Percentiles rank a stretch among this genome's conserved stretches.
These are phyloP conservation scores for Dasysyrphus tricinctus DNA, from an alignment of 2,888 invertebrate genomes.

Conservation along the genomic window DNA sequence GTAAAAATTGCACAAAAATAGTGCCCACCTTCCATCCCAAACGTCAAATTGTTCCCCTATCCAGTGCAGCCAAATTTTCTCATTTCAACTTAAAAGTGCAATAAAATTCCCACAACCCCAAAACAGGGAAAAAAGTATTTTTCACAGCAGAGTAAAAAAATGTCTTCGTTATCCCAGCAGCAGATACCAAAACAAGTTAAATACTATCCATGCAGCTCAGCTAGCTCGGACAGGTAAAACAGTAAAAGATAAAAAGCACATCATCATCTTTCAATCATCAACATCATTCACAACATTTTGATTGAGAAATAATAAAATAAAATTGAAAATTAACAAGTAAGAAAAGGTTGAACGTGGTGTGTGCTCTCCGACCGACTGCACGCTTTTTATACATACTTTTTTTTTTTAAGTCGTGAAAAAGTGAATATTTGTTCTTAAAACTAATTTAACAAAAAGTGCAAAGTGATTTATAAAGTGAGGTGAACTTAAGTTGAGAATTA, in stretches of 20 bases:
- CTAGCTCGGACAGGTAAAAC: slow-evolving; percentile 94
- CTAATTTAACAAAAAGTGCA: slow-evolving; percentile 2
- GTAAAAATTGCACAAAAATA: background rate
- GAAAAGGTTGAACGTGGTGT: slow-evolving; percentile 25
- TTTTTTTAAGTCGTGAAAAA: slow-evolving; percentile 16
- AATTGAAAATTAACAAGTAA: slow-evolving; percentile 12
- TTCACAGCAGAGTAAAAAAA: slow-evolving; percentile 48
- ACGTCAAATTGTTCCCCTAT: slow-evolving; percentile 19
- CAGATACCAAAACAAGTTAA: slow-evolving; percentile 84
- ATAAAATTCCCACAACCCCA: slow-evolving; percentile 13
- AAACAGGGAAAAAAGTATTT: slow-evolving; percentile 30
- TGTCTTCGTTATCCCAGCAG: slow-evolving; percentile 77
- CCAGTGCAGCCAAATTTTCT: slow-evolving; percentile 52
- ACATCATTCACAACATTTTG: slow-evolving; percentile 44
- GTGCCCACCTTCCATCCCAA: background rate
- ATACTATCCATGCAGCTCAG: slow-evolving; percentile 94
- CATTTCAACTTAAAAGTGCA: background rate
- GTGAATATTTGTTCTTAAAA: background rate
- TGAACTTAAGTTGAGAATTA: background rate
- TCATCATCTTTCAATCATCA: slow-evolving; percentile 55
- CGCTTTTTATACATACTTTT: slow-evolving; percentile 21
- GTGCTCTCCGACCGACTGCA: slow-evolving; percentile 10
- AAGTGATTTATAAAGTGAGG: slow-evolving; percentile 3
- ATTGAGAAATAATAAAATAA: slow-evolving; percentile 28
- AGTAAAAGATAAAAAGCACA: slow-evolving; percentile 50